phyloP scores from a whole-genome alignment of 2,888 invertebrate species.

The Dasysyrphus albostriatus region DNA sequence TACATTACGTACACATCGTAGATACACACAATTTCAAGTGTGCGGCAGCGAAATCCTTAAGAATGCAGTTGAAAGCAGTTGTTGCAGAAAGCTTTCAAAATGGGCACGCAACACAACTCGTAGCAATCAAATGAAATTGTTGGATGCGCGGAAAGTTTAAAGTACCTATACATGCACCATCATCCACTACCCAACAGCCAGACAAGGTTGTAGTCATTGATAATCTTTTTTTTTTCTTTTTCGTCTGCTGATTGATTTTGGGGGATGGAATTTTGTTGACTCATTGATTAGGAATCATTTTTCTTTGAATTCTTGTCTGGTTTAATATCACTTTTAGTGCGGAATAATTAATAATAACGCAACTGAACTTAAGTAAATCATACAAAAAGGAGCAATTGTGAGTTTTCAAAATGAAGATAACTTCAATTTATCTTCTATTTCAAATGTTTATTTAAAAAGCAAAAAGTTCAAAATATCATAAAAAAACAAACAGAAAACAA shows the following conservation, averaged over 20 bases:
- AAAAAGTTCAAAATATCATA: too few relatives aligned
- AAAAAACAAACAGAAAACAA: too few relatives aligned
- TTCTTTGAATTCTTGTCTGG: not conserved
- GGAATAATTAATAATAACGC: too few relatives aligned
- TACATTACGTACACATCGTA: not conserved
- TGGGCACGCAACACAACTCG: conserved; percentile 28
- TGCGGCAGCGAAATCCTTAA: conserved; percentile 38
- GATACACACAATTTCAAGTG: not conserved
- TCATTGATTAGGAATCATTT: not conserved
- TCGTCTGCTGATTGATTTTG: not conserved
- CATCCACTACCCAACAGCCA: not conserved
- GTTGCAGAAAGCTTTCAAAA: conserved; percentile 58
- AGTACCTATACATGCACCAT: not conserved
- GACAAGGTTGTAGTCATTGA: conserved; percentile 28
- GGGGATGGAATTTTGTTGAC: not conserved
- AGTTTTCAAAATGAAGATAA: too few relatives aligned
- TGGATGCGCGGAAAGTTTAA: conserved; percentile 40
- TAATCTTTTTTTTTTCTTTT: not conserved
- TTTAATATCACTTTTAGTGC: too few relatives aligned
- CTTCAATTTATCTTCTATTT: too few relatives aligned
- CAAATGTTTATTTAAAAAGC: too few relatives aligned
- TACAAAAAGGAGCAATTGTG: too few relatives aligned
- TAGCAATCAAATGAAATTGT: conserved; percentile 20
- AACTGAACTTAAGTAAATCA: too few relatives aligned
- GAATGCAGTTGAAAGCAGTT: conserved; percentile 53